Evolutionary conservation across 2,113 vertebrate species (phyloP), one percentile per base, ranked within the genome.

Genomic region (Rana temporaria): DNA sequence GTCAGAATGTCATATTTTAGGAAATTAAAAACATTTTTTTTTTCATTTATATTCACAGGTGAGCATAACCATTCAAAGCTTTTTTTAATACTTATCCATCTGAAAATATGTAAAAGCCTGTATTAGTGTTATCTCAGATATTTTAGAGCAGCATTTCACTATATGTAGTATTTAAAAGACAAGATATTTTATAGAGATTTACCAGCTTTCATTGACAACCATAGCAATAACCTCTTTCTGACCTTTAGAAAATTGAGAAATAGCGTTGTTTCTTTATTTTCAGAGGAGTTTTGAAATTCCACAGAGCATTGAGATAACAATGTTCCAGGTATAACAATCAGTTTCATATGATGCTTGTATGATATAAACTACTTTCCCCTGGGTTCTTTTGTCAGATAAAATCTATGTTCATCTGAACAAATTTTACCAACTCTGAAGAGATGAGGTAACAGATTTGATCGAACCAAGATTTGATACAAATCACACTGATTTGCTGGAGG

Each of bases 171-270:
- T 70, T 68, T 59, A 59, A 79, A 59, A 69, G 34, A 55, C 55
- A 24, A 79, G 30, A 55, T 69, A 69, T 79, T 60, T 79, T 81
- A 22, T 52, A 69, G 20, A 68, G 55, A 80, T 80, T 79, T 69
- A 70, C 52, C 19, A 42, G 55, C 67, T 71, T 22, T 48, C 48
- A 26, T 70, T 81, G 66, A 81, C 56, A 53, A 62, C 67, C 22
- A 66, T 20, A 71, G 67, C 19, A 71, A 59, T 63, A 63, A 71
- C 67, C 66, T 69, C 55, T 24, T 59, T 42, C 34, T 80, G 67
- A 80, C 78, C 78, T 80, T 71, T 80, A 20, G 66, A 80, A 80
- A 80, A 80, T 71, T 80, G 78, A 63, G 78, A 80, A 69, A 32
- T 52, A 71, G 78, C 78, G 71, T 80, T 80, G 67, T 80, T 57